Conservation (phyloP, 1,140 invertebrate genomes). For the Saccostrea cuccullata region DNA sequence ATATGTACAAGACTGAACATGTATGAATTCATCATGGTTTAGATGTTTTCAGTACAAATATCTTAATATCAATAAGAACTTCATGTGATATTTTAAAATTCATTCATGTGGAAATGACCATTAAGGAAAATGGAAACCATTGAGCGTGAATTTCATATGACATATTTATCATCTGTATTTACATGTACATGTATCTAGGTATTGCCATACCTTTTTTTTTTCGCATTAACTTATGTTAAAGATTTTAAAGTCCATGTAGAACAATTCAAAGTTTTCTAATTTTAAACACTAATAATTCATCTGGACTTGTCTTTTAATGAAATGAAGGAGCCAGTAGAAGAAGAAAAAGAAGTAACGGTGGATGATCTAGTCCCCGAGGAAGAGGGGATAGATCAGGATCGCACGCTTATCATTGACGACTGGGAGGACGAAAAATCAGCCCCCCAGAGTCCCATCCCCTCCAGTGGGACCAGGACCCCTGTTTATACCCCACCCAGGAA, state of each 20-base stretch:
- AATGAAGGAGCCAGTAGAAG: constrained; percentile 43
- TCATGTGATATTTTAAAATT: too few relatives aligned
- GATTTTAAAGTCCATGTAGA: background rate
- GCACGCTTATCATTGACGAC: constrained; percentile 52
- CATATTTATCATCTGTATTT: background rate
- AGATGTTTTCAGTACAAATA: too few relatives aligned
- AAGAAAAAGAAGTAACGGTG: constrained; percentile 41
- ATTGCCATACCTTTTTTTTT: too few relatives aligned
- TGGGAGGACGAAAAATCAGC: constrained; percentile 63
- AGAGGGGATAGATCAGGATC: background rate
- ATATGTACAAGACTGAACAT: too few relatives aligned
- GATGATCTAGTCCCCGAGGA: constrained; percentile 37
- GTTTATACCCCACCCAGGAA: constrained; percentile 39
- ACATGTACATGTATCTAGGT: background rate
- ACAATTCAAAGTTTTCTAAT: too few relatives aligned
- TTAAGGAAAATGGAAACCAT: too few relatives aligned
- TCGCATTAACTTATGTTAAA: too few relatives aligned
- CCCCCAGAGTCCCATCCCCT: constrained; percentile 37
- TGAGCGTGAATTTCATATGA: too few relatives aligned
- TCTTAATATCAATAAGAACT: too few relatives aligned
- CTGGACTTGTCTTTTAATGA: background rate
- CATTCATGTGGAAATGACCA: too few relatives aligned
- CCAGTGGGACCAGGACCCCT: background rate
- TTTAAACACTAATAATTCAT: too few relatives aligned
- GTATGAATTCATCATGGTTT: too few relatives aligned